Evolutionary conservation across 2,888 invertebrate species (phyloP), one percentile per base, ranked within the genome.

Genomic region (Odontocolon sp.): DNA sequence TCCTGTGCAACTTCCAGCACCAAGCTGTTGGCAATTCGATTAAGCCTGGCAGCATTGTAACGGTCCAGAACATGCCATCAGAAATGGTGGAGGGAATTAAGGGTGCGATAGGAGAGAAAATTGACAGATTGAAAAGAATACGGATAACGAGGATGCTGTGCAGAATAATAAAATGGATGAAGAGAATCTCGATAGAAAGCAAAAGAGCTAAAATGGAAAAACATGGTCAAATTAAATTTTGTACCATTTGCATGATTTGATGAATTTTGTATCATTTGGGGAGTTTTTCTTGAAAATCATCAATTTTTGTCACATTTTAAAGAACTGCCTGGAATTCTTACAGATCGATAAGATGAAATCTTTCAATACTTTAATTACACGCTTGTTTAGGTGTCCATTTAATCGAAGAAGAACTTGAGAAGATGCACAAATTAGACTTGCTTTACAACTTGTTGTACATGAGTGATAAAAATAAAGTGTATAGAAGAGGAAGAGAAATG

Each of bases 51-150:
- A 31, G 23, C 26, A 28, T 18, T 45, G 36, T 16, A 26, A 26
- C 38, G 42, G 36, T 36, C n/a, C 8, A 36, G 36, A 9, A 36
- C 36, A n/a, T 36, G 2, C 9, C 36, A 6, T 8, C 2, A 36
- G 9, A 2, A 4, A 6, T n/a, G 36, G 36, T n/a, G 36, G 28
- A 14, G 28, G 14, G 54, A 47, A 69, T 67, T 42, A 42, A 38
- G 73, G 59, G 59, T 40, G 66, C 33, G 73, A 52, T n/a, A n/a
- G n/a, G 56, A 52, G 42, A 42, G 36, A 26, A 54, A 54, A 66
- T 67, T 42, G 67, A 73, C 59, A 52, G 67, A 68, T 68, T 28
- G 61, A 64, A 23, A 45, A 21, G 21, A 71, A 64, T 63, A 45
- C 36, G 28, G 33, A 40, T 59, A 52, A 52, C 59, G 52, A 66